These are phyloP conservation scores for Coboldia fuscipes DNA, from an alignment of 1,140 invertebrate species.

Conservation along the genomic window DNA sequence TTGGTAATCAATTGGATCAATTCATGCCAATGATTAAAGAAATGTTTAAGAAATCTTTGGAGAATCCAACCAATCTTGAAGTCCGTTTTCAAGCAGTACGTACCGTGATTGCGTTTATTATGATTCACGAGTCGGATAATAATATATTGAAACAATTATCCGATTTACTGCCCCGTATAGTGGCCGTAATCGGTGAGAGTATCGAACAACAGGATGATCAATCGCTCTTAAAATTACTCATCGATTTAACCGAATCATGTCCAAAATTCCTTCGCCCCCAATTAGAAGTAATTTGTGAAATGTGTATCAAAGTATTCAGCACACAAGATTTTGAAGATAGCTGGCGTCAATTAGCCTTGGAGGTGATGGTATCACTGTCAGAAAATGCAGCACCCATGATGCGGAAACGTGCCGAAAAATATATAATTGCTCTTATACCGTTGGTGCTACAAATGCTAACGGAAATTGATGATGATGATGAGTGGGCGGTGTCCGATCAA, in stretches of 20 bases:
- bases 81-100: slow-evolving; percentile 62
- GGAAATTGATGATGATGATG: slow-evolving; percentile 80
- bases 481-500: slow-evolving; percentile 62
- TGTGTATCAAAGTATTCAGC: slow-evolving; percentile 72
- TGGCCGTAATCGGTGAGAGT: slow-evolving; percentile 37
- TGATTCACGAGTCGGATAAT: slow-evolving; percentile 74
- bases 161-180: slow-evolving; percentile 58
- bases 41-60: slow-evolving; percentile 69
- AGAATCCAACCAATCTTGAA: slow-evolving; percentile 42
- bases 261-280: slow-evolving; percentile 83
- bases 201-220: slow-evolving; percentile 76
- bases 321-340: slow-evolving; percentile 56
- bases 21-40: slow-evolving; percentile 87
- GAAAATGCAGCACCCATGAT: slow-evolving; percentile 93
- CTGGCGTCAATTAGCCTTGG: slow-evolving; percentile 78
- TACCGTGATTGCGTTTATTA: slow-evolving; percentile 74
- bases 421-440: slow-evolving; percentile 56
- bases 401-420: slow-evolving; percentile 65
- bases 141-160: slow-evolving; percentile 70
- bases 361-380: slow-evolving; percentile 82
- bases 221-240: slow-evolving; percentile 69
- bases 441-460: slow-evolving; percentile 90
- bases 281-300: slow-evolving; percentile 65
- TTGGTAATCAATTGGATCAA: slow-evolving; percentile 84
- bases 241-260: slow-evolving; percentile 80